Base-by-base conservation (phyloP, 2,113 vertebrate species). In the Notarius quadriscutis region DNA sequence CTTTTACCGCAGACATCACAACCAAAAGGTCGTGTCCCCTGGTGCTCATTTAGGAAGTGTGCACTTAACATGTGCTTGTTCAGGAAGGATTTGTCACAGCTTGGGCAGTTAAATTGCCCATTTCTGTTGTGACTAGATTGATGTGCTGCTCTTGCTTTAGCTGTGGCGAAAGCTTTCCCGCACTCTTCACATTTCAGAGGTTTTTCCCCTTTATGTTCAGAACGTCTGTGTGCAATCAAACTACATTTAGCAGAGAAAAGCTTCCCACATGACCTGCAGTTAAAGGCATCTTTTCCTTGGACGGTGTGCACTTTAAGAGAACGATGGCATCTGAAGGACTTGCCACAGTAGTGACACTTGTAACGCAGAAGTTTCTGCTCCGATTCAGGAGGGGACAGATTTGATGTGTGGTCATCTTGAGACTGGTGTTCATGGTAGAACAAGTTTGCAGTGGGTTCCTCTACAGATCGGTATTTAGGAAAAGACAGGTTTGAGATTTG, bases 1-100 rank as follows among this genome's bases (percentile, higher is more conserved):
- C n/a, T 85, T 77, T 90, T 93, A 3, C 87, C 69, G 0, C 93
- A 93, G 67, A 92, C 1, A n/a, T 89, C 92, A 0, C 96, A 96
- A 34, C 9, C 15, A 6, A 80, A 67, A 11, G 77, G 62, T 58
- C 20, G 60, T 0, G 9, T 25, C 74, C 20, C 62, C 74, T 51
- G 27, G 51, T 84, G 87, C 3, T 74, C 82, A 27, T 30, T 55
- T 25, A 84, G 27, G 1, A 84, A 41, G 25, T 83, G 87, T 2
- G 48, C 18, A 5, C 53, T 84, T 25, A 84, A n/a, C 15, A n/a
- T 1, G 15, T 11, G 20, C 27, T 84, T 67, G 72, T 27, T 58
- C 0, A 7, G 60, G 58, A 87, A 87, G 81, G 50, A 48, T 27
- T n/a, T 2, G 71, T 84, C 87, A 84, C 82, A 78, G 22, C 14